Conservation (phyloP, 2,888 invertebrate species). For the Orthosia incerta region DNA sequence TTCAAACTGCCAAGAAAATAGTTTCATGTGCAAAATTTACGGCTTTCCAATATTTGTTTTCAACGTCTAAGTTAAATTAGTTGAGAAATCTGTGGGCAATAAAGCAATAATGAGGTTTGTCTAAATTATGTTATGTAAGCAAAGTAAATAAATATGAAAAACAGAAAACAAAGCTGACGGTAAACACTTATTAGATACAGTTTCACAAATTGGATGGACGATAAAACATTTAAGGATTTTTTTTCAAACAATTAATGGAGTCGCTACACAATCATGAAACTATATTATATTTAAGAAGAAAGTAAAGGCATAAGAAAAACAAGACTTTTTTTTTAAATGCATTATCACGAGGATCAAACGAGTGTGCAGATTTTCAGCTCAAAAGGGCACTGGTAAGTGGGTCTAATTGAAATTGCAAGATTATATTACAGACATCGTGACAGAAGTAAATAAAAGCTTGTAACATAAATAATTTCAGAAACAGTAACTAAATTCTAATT, state of each 20-base stretch:
- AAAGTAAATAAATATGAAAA: neutral
- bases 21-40: constrained; percentile 7
- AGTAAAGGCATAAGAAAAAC: neutral
- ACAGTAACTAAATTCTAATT: neutral
- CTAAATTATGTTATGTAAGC: constrained; percentile 5
- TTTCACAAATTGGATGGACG: neutral
- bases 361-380: too few relatives aligned
- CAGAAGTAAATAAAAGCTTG: too few relatives aligned
- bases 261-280: too few relatives aligned
- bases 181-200: neutral
- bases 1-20: constrained; percentile 19
- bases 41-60: constrained; percentile 33
- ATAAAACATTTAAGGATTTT: neutral
- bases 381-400: too few relatives aligned
- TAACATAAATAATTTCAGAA: neutral
- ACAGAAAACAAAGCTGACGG: neutral
- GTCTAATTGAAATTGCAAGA: too few relatives aligned
- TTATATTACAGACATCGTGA: too few relatives aligned
- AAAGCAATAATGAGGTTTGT: constrained; percentile 32
- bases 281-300: neutral
- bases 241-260: too few relatives aligned
- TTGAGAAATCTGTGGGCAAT: constrained; percentile 19
- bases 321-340: too few relatives aligned
- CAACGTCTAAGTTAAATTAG: constrained; percentile 30
- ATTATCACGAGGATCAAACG: too few relatives aligned